These are phyloP conservation scores for Hippotragus niger DNA, from an alignment of 2,113 vertebrate species.

Conservation along the genomic window DNA sequence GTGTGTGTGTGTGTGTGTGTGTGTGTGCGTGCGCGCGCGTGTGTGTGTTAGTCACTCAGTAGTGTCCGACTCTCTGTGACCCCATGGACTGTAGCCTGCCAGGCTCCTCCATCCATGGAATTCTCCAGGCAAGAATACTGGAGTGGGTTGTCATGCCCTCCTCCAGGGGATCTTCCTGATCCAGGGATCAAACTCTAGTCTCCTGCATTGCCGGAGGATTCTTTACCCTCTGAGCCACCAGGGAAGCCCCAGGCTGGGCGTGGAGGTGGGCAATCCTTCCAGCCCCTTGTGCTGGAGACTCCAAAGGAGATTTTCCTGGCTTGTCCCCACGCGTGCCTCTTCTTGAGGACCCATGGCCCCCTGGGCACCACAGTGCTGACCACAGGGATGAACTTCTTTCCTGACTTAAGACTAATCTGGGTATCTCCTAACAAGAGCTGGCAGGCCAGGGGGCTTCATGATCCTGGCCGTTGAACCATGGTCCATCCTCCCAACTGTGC, in stretches of 20 bases:
- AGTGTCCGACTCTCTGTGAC: accelerated
- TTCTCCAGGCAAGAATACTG: background rate
- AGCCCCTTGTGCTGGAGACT: background rate
- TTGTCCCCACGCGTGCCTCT: accelerated
- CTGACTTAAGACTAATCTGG: background rate
- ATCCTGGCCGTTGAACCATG: background rate
- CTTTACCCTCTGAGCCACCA: background rate
- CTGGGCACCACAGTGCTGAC: too few relatives aligned
- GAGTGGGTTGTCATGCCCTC: background rate
- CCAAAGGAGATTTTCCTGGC: background rate
- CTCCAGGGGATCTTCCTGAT: background rate
- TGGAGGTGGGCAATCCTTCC: background rate
- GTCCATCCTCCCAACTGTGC: too few relatives aligned
- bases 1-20: background rate
- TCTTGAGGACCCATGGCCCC: background rate
- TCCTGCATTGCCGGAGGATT: background rate
- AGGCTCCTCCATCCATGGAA: background rate
- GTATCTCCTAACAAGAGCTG: background rate
- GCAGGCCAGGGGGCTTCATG: background rate
- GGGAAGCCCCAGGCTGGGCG: background rate
- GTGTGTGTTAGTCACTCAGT: background rate
- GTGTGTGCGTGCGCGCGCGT: background rate
- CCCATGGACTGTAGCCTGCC: background rate
- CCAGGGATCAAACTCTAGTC: background rate
- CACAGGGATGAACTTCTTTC: background rate